phyloP scores from a whole-genome alignment of 2,797 vertebrate species.

The Falco novaeseelandiae region DNA sequence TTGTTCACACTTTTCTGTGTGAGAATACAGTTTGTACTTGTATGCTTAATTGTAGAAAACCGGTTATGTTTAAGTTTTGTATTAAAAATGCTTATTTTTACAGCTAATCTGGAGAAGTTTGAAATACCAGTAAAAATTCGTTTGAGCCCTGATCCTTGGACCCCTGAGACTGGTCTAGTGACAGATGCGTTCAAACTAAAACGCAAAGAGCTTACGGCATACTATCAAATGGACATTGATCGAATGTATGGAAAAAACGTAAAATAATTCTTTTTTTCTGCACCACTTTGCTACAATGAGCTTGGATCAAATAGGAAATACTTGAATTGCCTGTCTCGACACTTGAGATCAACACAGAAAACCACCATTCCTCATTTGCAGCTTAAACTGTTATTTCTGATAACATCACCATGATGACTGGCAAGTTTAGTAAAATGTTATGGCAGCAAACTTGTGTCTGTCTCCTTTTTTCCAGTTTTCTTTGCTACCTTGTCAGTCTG shows the following conservation, averaged over 20 bases:
- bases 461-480: constrained; percentile 66
- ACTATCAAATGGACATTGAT: constrained; percentile 91
- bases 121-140: constrained; percentile 92
- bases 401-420: constrained; percentile 53
- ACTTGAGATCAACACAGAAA: constrained; percentile 72
- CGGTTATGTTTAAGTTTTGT: rapidly evolving
- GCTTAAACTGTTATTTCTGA: constrained; percentile 67
- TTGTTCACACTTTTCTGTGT: background rate
- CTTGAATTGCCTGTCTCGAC: constrained; percentile 78
- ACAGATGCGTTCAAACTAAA: constrained; percentile 97
- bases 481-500: constrained; percentile 67
- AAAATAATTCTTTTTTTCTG: constrained; percentile 62
- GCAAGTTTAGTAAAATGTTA: constrained; percentile 74
- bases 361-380: constrained; percentile 61
- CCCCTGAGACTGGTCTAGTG: constrained; percentile 93
- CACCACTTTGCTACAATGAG: constrained; percentile 59
- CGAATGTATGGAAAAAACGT: constrained; percentile 88
- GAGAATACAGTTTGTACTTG: rapidly evolving
- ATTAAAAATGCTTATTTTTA: background rate
- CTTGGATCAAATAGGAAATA: constrained; percentile 80
- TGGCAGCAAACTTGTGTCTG: constrained; percentile 74
- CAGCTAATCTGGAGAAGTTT: constrained; percentile 92
- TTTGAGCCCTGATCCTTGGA: constrained; percentile 92
- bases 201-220: constrained; percentile 89
- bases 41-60: background rate